Evolutionary conservation across 2,113 vertebrate species (phyloP), one percentile per base, ranked within the genome.

Genomic region (Girardinichthys multiradiatus): DNA sequence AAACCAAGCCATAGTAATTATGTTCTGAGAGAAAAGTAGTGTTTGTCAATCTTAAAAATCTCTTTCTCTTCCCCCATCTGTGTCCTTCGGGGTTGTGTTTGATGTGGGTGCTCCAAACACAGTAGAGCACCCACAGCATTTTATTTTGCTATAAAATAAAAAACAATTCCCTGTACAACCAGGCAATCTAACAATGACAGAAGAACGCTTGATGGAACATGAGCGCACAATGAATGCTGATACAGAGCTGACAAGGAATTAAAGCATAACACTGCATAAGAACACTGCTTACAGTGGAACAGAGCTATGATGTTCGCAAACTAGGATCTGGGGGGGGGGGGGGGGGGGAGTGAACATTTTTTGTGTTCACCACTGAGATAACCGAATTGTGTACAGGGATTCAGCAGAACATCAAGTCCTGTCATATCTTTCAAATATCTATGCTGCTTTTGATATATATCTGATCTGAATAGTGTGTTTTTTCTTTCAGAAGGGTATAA

Each of bases 1-100:
- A 76, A 83, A 77, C 58, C 62, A 64, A 74, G 45, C 62, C 57
- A 51, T 69, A 82, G 33, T 72, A 75, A 84, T 87, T 68, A 72
- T 63, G 60, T 64, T 61, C 67, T 31, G 57, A 72, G 33, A 81
- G 74, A 70, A 72, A 51, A 67, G 63, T 64, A 64, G 71, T 80
- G 77, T 73, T 72, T 73, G 76, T 70, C 68, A 64, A 29, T 63
- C 57, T 54, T 15, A 31, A 60, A 57, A 29, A 68, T 63, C 74
- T 37, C 3, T 19, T 28, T 57, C 58, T 27, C 39, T 33, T 64
- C 12, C 28, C 19, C n/a, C 28, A 30, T 51, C 14, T 10, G 29
- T 31, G 17, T 11, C 21, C 29, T 19, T 24, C 30, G 24, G 21
- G 29, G 24, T 31, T 24, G 29, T 27, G 31, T 42, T 15, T 42